Percentiles rank a stretch among this genome's conserved stretches.
Evolutionary conservation across 2,888 invertebrate genomes (phyloP).

Genomic region (Syritta pipiens): DNA sequence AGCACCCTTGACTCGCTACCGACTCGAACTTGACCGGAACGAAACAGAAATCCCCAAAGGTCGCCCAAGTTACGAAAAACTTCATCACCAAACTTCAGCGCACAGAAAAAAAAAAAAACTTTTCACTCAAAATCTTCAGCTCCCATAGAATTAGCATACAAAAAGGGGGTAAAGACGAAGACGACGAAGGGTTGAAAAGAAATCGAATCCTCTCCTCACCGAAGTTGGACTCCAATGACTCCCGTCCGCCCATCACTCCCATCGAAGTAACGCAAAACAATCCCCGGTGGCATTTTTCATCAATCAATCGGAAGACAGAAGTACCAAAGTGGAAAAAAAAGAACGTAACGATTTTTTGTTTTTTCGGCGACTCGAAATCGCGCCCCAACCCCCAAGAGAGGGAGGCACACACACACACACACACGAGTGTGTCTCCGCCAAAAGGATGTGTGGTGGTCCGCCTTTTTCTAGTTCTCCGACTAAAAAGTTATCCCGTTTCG

Average conservation of each 20-base stretch:
- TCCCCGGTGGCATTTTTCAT: slow-evolving; percentile 68
- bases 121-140: slow-evolving; percentile 23
- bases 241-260: no score
- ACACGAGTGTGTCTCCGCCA: neutral
- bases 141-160: slow-evolving; percentile 47
- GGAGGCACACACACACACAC: neutral
- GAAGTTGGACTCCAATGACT: slow-evolving; percentile 32
- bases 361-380: slow-evolving; percentile 59
- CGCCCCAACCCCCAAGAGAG: no score
- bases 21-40: slow-evolving; percentile 38
- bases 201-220: slow-evolving; percentile 24
- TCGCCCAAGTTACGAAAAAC: slow-evolving; percentile 38
- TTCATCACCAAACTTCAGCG: slow-evolving; percentile 8
- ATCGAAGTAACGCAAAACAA: slow-evolving; percentile 60
- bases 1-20: no score
- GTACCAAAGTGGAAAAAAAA: slow-evolving; percentile 27
- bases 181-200: slow-evolving; percentile 14
- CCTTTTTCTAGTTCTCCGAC: slow-evolving; percentile 63
- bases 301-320: slow-evolving; percentile 67
- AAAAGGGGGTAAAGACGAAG: no score
- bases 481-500: slow-evolving; percentile 65
- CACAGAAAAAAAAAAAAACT: slow-evolving; percentile 6
- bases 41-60: slow-evolving; percentile 33
- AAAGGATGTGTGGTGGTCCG: slow-evolving; percentile 47
- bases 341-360: slow-evolving; percentile 32